Evolutionary conservation across 2,113 vertebrate species (phyloP), one percentile per base, ranked within the genome.

Genomic region (Microtus ochrogaster): DNA sequence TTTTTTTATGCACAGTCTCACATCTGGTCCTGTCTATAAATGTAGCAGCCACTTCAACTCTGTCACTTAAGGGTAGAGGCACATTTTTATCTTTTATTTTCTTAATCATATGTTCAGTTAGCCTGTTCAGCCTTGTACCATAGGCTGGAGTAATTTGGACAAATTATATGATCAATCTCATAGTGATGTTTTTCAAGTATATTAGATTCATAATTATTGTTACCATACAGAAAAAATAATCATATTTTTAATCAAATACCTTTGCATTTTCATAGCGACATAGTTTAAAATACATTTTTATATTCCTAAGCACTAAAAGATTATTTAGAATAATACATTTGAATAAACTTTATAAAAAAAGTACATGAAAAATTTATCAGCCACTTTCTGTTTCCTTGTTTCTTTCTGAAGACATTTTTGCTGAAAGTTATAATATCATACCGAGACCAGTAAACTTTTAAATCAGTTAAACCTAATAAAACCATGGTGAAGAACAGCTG

Each of bases 381-480:
- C 74, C 26, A 73, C 70, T 70, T 88, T 94, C 44, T 93, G 8
- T 61, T 65, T 91, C 81, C 33, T 94, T 91, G 36, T 79, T 83
- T 97, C n/a, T 92, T 68, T 90, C 63, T 95, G 95, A 49, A 92
- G 24, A 86, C 61, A 41, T 44, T 84, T 97, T 95, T 90, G 33
- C 55, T 95, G 58, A 88, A 95, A 94, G 30, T 97, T 89, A 33
- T 89, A 92, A 89, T 61, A 95, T 26, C 7, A 73, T 84, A 96
- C 87, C 19, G 39, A 97, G 55, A 92, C 41, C 47, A 77, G 72
- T 76, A 89, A 81, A 91, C 58, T 97, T 96, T 96, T 92, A 95
- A 97, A 96, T 92, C 39, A 91, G 76, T 91, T 77, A 91, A 96
- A 92, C 96, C 73, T 96, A 96, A 96, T 97, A 92, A 95, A 96